Evolutionary conservation across 2,113 vertebrate genomes (phyloP), one percentile per base, ranked within the genome.

Genomic region (Phalacrocorax pelagicus): DNA sequence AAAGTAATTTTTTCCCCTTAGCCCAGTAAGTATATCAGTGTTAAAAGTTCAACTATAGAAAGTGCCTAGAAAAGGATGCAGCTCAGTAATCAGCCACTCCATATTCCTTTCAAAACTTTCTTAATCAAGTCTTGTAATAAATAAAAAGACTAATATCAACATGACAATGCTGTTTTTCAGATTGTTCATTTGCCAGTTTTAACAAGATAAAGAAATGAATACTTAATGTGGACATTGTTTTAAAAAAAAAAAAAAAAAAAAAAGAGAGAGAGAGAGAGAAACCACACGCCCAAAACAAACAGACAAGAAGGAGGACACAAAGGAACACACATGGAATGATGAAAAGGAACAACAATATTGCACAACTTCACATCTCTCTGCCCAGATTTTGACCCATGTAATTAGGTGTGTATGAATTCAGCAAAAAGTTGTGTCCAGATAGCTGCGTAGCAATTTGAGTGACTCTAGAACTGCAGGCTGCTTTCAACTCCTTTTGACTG

Each of bases 331-430:
- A 95, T 91, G 96, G 94, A 97, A 97, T 95, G 86, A 96, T 96
- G 94, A 97, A 94, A 96, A 97, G 94, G 86, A 98, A 92, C 94
- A 96, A 78, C 70, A 98, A 98, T 98, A 98, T 97, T 98, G 97
- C 98, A 98, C 98, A 98, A 97, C 94, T 97, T 98, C 92, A 96
- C 91, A 52, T 97, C 77, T 98, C 96, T 97, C 95, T 82, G 96
- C 94, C 82, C 96, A 92, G 94, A 94, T 96, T 82, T 94, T 97
- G 92, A 95, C 97, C 97, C 96, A 80, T 97, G 94, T 96, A 95
- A 97, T 85, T 95, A 94, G 89, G 81, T 95, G 73, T 34, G 94
- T 90, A 95, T 92, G 93, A 97, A 96, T 97, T 97, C 96, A 97
- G 87, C 38, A 97, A 94, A 88, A 96, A 71, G 52, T 9, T 95